Evolutionary conservation across 2,888 invertebrate species (phyloP).

Genomic region (Iphiclides podalirius): DNA sequence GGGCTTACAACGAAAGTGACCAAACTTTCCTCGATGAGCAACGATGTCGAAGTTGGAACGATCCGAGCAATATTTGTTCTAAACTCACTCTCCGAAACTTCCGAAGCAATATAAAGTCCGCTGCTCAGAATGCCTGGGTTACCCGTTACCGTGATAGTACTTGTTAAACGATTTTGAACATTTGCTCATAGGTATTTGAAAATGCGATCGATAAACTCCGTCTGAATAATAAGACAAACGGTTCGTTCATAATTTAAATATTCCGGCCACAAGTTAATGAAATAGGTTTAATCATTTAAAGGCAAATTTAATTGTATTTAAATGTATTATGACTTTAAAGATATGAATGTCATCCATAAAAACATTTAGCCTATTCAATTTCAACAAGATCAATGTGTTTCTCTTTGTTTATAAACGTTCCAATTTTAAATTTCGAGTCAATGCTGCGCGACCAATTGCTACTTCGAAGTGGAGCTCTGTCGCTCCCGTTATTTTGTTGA

Average conservation of each 20-base stretch:
- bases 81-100: slow-evolving; percentile 42
- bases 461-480: too few species aligned
- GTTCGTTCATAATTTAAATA: slow-evolving; percentile 10
- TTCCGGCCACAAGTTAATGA: slow-evolving; percentile 11
- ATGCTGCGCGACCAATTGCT: too few species aligned
- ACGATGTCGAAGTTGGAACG: slow-evolving; percentile 56
- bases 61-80: slow-evolving; percentile 56
- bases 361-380: too few species aligned
- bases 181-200: slow-evolving; percentile 1
- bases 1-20: slow-evolving; percentile 49
- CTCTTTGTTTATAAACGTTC: too few species aligned
- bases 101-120: slow-evolving; percentile 53
- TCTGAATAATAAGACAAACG: slow-evolving; percentile 9
- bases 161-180: not conserved
- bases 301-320: too few species aligned
- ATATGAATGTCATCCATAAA: too few species aligned
- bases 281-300: slow-evolving; percentile 2
- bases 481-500: too few species aligned
- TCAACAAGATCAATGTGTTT: too few species aligned
- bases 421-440: too few species aligned
- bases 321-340: not conserved
- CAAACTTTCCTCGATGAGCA: slow-evolving; percentile 57
- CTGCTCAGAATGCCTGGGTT: slow-evolving; percentile 32
- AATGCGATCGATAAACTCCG: not conserved
- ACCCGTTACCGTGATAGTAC: not conserved